phyloP scores from a whole-genome alignment of 2,797 vertebrate species.

The Peromyscus aztecus region DNA sequence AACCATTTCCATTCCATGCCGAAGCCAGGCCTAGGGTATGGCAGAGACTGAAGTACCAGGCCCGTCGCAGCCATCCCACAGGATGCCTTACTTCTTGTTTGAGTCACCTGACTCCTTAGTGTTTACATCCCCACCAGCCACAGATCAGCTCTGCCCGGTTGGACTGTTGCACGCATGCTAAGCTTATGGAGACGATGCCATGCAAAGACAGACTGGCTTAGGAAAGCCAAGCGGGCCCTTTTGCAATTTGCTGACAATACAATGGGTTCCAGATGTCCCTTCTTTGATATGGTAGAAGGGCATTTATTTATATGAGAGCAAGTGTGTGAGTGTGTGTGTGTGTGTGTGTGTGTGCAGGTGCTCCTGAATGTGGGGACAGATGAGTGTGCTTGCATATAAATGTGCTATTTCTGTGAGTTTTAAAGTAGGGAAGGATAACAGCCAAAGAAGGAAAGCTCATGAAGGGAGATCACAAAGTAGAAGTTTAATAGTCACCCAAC shows the following conservation, averaged over 20 bases:
- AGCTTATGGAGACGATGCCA: conserved; percentile 78
- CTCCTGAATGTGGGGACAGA: conserved; percentile 67
- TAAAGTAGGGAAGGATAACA: conserved; percentile 81
- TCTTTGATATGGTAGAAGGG: conserved; percentile 82
- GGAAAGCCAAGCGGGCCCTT: conserved; percentile 76
- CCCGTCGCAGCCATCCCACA: conserved; percentile 72
- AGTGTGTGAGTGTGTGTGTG: conserved; percentile 49
- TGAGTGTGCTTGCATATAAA: conserved; percentile 69
- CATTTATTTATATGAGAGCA: conserved; percentile 84
- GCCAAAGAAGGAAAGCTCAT: conserved; percentile 86
- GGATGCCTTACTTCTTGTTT: conserved; percentile 71
- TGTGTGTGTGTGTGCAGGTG: background rate
- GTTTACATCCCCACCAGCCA: conserved; percentile 84
- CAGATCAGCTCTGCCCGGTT: conserved; percentile 78
- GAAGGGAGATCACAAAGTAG: conserved; percentile 75
- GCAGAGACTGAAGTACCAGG: conserved; percentile 70
- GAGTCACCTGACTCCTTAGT: conserved; percentile 77
- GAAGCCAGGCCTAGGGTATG: conserved; percentile 77
- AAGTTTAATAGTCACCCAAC: conserved; percentile 80
- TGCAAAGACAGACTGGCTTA: conserved; percentile 80
- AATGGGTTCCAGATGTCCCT: conserved; percentile 84
- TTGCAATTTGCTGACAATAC: conserved; percentile 80
- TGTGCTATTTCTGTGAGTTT: conserved; percentile 82
- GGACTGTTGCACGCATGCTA: conserved; percentile 65
- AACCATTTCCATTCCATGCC: conserved; percentile 76